Evolutionary conservation across 1,140 invertebrate genomes (phyloP).

Genomic region (Lethrus apterus): DNA sequence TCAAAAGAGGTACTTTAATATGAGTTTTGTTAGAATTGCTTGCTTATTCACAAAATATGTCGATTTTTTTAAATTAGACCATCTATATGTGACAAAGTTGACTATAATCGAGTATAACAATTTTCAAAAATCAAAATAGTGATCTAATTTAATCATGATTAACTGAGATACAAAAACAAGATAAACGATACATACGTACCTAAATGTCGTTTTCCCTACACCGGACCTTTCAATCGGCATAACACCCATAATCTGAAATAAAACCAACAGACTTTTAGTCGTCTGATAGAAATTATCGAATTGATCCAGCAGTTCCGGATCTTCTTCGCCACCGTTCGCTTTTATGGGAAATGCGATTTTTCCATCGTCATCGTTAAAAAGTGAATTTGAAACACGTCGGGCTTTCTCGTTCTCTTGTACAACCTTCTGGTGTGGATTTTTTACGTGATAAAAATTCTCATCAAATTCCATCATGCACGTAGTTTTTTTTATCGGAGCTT

Average conservation of each 20-base stretch:
- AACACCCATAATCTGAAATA: constrained; percentile 64
- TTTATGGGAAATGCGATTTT: not conserved
- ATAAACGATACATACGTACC: too few relatives aligned
- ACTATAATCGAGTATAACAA: too few relatives aligned
- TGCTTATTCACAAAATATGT: too few relatives aligned
- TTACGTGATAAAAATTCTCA: too few relatives aligned
- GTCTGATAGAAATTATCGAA: constrained; percentile 59
- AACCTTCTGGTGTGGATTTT: constrained; percentile 24
- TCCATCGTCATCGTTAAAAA: constrained; percentile 14
- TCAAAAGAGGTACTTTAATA: too few relatives aligned
- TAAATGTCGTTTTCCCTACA: constrained; percentile 41
- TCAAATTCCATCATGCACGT: too few relatives aligned
- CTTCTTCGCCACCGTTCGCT: constrained; percentile 18
- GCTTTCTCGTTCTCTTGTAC: not conserved
- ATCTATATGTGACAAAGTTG: not conserved
- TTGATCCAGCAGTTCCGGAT: constrained; percentile 43
- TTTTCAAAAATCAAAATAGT: too few relatives aligned
- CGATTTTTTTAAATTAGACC: not conserved
- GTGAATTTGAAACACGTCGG: constrained; percentile 10
- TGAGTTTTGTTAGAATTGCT: too few relatives aligned
- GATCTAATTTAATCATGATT: too few relatives aligned
- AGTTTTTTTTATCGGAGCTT: too few relatives aligned
- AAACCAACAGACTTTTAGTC: constrained; percentile 55
- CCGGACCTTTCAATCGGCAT: constrained; percentile 60
- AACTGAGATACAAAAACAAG: too few relatives aligned